Percentiles rank a stretch among this genome's conserved stretches.
These are phyloP conservation scores for Drosophila limbata DNA, from an alignment of 2,888 invertebrate species.

Conservation along the genomic window DNA sequence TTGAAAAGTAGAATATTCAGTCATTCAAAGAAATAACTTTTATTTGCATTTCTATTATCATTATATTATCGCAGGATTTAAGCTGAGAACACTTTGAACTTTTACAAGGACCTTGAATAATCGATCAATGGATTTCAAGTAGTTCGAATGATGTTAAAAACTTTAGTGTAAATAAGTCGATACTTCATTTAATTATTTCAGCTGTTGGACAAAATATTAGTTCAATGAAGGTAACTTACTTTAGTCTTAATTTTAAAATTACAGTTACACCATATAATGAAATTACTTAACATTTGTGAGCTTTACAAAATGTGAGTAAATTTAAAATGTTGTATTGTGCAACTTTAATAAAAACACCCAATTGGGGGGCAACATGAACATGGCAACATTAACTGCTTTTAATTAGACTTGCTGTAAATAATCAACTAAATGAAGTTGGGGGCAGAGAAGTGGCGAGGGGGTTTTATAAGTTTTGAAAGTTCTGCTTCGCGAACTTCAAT, in stretches of 20 bases:
- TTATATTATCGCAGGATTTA: not conserved
- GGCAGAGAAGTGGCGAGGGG: not conserved
- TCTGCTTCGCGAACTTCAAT: constrained; percentile 40
- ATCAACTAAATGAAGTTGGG: constrained; percentile 61
- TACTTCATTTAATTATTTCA: constrained; percentile 13
- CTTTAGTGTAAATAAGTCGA: not conserved
- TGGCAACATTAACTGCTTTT: constrained; percentile 68
- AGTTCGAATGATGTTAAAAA: not conserved
- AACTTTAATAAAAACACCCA: constrained; percentile 8
- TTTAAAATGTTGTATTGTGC: not conserved
- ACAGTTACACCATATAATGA: not conserved
- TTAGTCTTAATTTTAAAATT: not conserved
- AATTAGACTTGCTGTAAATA: constrained; percentile 72
- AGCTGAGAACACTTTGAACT: not conserved
- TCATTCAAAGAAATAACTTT: not conserved
- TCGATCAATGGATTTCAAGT: not conserved
- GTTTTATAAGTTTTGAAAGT: constrained; percentile 47
- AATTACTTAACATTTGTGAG: not conserved
- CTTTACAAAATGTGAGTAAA: not conserved
- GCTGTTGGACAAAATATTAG: not conserved
- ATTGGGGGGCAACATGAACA: constrained; percentile 29
- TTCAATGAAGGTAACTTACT: not conserved
- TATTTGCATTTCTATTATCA: not conserved
- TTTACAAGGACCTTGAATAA: not conserved
- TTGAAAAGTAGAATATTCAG: too few relatives aligned